These are phyloP conservation scores for Craterocephalus amniculus DNA, from an alignment of 2,797 vertebrate species.

Conservation along the genomic window DNA sequence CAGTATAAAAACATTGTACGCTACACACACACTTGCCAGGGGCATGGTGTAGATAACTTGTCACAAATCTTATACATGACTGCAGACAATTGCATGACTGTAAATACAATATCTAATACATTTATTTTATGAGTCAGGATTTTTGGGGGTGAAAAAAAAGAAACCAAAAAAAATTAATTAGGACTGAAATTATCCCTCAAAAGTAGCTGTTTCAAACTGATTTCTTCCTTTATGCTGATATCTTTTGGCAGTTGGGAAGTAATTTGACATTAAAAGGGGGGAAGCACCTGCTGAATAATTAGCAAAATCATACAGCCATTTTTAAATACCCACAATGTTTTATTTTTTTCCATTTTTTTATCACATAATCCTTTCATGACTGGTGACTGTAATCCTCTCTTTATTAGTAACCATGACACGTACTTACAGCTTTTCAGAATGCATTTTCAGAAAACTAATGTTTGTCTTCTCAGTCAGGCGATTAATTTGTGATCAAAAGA, in stretches of 20 bases:
- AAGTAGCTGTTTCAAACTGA: not conserved
- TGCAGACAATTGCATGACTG: not conserved
- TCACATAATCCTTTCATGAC: slow-evolving; percentile 59
- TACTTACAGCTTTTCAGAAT: slow-evolving; percentile 43
- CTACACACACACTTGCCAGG: not conserved
- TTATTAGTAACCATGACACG: slow-evolving; percentile 58
- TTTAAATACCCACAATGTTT: slow-evolving; percentile 33
- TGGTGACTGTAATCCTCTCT: slow-evolving; percentile 63
- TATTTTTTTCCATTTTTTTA: slow-evolving; percentile 20
- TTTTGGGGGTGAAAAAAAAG: not conserved
- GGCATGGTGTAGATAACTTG: slow-evolving; percentile 16
- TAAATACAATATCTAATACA: not conserved
- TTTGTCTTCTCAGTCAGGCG: slow-evolving; percentile 33
- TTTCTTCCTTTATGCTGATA: not conserved
- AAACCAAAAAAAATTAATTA: not conserved
- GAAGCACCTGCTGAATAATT: slow-evolving; percentile 8
- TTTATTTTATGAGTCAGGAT: not conserved
- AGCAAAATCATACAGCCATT: slow-evolving; percentile 31
- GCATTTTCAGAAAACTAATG: slow-evolving; percentile 34
- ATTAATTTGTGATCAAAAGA: slow-evolving; percentile 53
- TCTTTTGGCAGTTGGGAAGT: not conserved
- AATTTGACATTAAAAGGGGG: not conserved
- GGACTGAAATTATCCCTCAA: not conserved
- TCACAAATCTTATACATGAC: slow-evolving; percentile 17
- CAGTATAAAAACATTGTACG: slow-evolving; percentile 18